Conservation (phyloP, 2,797 vertebrate species). For the Pseudocheirus occidentalis region DNA sequence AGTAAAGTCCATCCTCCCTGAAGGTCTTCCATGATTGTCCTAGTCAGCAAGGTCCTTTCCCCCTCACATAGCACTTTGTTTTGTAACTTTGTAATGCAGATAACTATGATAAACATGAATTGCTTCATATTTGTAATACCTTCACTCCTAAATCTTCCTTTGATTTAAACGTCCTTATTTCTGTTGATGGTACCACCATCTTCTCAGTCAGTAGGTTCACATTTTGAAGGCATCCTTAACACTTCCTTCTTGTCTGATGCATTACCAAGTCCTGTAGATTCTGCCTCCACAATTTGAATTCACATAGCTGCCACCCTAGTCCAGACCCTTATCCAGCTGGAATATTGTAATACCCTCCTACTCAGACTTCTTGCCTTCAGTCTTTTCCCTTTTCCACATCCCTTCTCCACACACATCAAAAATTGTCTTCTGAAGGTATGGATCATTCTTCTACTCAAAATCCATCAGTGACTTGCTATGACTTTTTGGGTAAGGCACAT, state of each 20-base stretch:
- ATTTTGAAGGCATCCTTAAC: neutral
- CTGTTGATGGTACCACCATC: neutral
- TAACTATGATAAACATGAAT: neutral
- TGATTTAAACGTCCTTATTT: neutral
- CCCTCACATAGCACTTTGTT: neutral
- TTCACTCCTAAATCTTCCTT: neutral
- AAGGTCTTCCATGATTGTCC: neutral
- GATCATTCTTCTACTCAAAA: neutral
- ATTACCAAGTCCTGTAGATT: neutral
- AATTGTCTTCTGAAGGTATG: neutral
- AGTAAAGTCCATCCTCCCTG: neutral
- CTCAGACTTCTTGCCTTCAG: neutral
- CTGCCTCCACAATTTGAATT: neutral
- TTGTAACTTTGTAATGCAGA: neutral
- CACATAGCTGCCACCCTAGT: neutral
- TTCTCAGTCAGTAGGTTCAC: neutral
- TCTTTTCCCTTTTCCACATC: neutral
- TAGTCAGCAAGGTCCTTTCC: neutral
- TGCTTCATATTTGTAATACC: neutral
- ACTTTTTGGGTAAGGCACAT: neutral
- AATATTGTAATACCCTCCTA: neutral
- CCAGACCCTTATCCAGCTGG: neutral
- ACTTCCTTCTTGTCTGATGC: neutral
- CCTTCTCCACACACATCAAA: neutral
- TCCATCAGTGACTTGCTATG: neutral